Percentiles rank a stretch among this genome's conserved stretches.
Conservation (phyloP, 2,797 vertebrate genomes). For the Falco naumanni region DNA sequence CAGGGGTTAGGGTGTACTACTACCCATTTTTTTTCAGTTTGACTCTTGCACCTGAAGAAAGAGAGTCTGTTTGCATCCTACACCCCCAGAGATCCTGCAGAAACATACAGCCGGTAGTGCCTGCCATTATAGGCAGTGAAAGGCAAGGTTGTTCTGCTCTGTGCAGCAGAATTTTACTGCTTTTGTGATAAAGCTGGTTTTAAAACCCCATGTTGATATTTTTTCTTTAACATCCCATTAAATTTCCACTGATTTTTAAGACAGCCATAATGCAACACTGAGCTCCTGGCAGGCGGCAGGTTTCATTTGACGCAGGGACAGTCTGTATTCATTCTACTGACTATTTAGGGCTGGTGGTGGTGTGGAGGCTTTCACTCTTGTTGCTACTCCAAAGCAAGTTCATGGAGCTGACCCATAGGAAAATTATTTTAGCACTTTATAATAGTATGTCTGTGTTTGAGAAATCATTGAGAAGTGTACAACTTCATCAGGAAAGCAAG, state of each 20-base stretch:
- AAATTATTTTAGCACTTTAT: not conserved
- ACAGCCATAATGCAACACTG: not conserved
- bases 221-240: not conserved
- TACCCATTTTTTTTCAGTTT: not conserved
- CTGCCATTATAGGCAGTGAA: not conserved
- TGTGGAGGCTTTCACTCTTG: not conserved
- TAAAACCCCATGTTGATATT: not conserved
- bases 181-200: not conserved
- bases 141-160: not conserved
- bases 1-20: rapidly evolving
- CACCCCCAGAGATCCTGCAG: not conserved
- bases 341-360: not conserved
- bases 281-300: not conserved
- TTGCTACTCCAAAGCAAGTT: not conserved
- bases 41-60: not conserved
- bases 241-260: not conserved
- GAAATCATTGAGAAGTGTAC: not conserved
- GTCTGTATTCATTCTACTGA: not conserved
- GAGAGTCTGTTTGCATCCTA: not conserved
- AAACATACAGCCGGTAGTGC: not conserved
- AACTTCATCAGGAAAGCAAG: not conserved
- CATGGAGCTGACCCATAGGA: not conserved
- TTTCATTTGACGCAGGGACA: not conserved
- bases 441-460: not conserved
- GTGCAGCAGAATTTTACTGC: not conserved